Conservation (phyloP, 2,888 invertebrate genomes). For the Eilema griseolum region DNA sequence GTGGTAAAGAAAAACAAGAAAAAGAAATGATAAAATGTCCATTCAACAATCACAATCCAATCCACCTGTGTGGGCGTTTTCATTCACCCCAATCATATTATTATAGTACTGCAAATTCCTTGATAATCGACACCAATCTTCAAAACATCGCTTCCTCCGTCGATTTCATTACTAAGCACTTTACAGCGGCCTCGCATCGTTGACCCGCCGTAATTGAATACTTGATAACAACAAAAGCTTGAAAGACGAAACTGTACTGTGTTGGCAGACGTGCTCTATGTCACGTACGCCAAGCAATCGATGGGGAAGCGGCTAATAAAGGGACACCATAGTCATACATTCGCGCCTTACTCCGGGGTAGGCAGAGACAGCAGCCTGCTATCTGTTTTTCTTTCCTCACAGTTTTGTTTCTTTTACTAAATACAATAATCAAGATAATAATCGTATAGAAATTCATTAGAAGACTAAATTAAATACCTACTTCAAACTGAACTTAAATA, state of each 20-base stretch:
- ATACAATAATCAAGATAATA: too few relatives aligned
- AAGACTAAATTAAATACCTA: too few relatives aligned
- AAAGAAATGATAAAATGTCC: too few relatives aligned
- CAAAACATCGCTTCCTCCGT: slow-evolving; percentile 7
- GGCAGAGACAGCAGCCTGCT: background rate
- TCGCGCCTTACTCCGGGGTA: background rate
- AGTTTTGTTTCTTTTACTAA: too few relatives aligned
- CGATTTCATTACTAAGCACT: slow-evolving; percentile 22
- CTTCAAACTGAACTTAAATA: too few relatives aligned
- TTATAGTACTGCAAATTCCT: slow-evolving; percentile 7
- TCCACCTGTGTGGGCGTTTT: background rate
- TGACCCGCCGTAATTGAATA: slow-evolving; percentile 49
- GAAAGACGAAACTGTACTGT: slow-evolving; percentile 45
- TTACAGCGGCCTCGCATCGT: slow-evolving; percentile 16
- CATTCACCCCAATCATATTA: slow-evolving; percentile 2
- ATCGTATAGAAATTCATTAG: too few relatives aligned
- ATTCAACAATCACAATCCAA: background rate
- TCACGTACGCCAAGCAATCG: slow-evolving; percentile 59
- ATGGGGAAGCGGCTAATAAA: slow-evolving; percentile 7
- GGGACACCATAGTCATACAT: background rate
- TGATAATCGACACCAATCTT: slow-evolving; percentile 17
- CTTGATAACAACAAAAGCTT: slow-evolving; percentile 45
- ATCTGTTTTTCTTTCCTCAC: background rate
- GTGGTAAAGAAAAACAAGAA: too few relatives aligned
- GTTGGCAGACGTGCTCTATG: slow-evolving; percentile 40